Conservation (phyloP, 2,797 vertebrate genomes). For the Megaceryle alcyon region DNA sequence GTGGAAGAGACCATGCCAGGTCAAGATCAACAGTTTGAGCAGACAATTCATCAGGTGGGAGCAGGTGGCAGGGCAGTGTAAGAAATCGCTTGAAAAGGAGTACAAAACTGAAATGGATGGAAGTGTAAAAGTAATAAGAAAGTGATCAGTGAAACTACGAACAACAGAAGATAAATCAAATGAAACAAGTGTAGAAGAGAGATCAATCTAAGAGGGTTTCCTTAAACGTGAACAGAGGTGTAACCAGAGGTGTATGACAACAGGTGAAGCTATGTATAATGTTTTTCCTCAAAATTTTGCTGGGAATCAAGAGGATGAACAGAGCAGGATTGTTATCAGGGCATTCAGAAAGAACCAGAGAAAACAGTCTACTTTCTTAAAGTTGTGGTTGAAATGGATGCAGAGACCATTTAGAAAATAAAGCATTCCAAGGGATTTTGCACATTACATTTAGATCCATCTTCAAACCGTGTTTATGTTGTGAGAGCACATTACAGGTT, state of each 20-base stretch:
- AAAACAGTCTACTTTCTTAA: background rate
- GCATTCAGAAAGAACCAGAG: background rate
- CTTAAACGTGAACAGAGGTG: background rate
- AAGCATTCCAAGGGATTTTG: background rate
- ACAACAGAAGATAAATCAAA: slow-evolving; percentile 74
- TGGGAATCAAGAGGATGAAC: background rate
- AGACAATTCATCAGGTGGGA: slow-evolving; percentile 76
- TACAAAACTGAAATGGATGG: slow-evolving; percentile 73
- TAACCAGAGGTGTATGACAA: background rate
- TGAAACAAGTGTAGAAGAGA: background rate
- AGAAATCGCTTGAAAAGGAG: slow-evolving; percentile 68
- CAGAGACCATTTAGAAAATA: background rate
- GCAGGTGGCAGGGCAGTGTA: slow-evolving; percentile 64
- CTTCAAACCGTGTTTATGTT: background rate
- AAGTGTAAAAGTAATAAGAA: slow-evolving; percentile 72
- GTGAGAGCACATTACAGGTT: background rate
- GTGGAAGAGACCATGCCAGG: slow-evolving; percentile 69
- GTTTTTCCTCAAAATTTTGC: background rate
- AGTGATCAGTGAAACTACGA: slow-evolving; percentile 78
- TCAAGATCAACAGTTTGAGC: slow-evolving; percentile 72
- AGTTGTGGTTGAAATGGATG: background rate
- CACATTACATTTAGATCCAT: background rate
- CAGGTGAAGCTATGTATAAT: background rate
- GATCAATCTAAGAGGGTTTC: slow-evolving; percentile 42
- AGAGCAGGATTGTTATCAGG: background rate